Evolutionary conservation across 2,888 invertebrate genomes (phyloP).

Genomic region (Apeira syringaria): DNA sequence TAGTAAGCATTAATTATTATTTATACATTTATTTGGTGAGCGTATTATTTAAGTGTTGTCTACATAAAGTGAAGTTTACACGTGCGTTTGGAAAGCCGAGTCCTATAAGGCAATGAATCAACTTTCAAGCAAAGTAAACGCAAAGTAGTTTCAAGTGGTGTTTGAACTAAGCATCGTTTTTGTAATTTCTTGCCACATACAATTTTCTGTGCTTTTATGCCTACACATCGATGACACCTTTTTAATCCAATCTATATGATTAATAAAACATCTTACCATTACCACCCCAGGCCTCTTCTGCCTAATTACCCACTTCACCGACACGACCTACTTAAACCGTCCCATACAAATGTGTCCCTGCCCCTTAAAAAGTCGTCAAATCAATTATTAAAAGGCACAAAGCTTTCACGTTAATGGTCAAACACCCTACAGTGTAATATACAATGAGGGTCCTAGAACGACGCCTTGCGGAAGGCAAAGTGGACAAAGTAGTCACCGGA

Average conservation of each 20-base stretch:
- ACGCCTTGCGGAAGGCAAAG: slow-evolving; percentile 26
- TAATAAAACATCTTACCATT: background rate
- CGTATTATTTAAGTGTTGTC: no score
- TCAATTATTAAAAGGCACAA: slow-evolving; percentile 44
- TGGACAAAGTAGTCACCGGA: slow-evolving; percentile 17
- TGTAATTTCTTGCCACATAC: no score
- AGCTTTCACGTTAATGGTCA: slow-evolving; percentile 53
- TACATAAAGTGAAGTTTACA: no score
- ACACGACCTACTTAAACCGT: slow-evolving; percentile 25
- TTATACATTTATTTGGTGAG: no score
- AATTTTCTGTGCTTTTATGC: no score
- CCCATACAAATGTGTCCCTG: slow-evolving; percentile 19
- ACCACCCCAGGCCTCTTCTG: slow-evolving; percentile 3
- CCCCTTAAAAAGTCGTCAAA: slow-evolving; percentile 34
- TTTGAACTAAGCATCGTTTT: no score
- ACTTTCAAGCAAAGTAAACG: no score
- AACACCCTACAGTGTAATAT: slow-evolving; percentile 34
- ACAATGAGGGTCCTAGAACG: slow-evolving; percentile 33
- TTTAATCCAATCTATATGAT: background rate
- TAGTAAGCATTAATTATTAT: no score
- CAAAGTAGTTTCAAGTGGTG: no score
- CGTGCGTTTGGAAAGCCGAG: no score
- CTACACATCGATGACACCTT: no score
- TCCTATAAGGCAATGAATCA: no score
- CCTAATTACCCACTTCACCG: background rate